phyloP scores from a whole-genome alignment of 2,797 vertebrate genomes.

The Chiropotes sagulatus region DNA sequence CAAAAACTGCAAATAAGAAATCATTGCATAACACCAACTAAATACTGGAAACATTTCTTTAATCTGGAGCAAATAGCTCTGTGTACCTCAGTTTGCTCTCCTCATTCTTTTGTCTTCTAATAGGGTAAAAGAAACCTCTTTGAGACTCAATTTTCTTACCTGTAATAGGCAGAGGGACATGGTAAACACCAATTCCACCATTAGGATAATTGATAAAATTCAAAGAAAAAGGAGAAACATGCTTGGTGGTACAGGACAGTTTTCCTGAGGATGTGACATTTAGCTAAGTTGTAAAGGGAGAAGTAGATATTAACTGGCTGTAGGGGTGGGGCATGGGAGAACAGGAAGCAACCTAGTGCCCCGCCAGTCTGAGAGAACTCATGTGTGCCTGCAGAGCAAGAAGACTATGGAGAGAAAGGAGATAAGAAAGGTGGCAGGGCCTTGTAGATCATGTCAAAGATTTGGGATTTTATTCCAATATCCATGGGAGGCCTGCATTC shows the following conservation, averaged over 20 bases:
- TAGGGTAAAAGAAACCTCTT: not conserved
- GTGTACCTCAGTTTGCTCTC: not conserved
- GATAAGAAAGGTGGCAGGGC: fast-evolving
- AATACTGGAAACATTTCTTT: not conserved
- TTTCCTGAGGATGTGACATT: not conserved
- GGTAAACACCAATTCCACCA: not conserved
- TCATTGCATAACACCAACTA: not conserved
- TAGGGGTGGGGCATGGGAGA: not conserved
- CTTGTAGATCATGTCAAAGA: not conserved
- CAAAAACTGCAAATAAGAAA: not conserved
- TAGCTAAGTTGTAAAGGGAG: not conserved
- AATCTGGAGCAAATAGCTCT: not conserved
- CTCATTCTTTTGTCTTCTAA: not conserved
- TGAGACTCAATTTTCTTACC: not conserved
- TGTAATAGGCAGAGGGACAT: not conserved
- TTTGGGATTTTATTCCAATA: not conserved
- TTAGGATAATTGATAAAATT: not conserved
- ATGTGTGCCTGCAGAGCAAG: not conserved
- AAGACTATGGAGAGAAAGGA: not conserved
- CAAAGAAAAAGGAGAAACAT: not conserved
- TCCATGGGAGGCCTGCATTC: not conserved
- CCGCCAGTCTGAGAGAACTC: not conserved
- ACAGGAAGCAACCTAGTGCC: not conserved
- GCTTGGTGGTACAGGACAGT: not conserved
- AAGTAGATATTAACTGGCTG: not conserved